Evolutionary conservation across 1,140 invertebrate genomes (phyloP).

Genomic region (Drosophila lacteicornis): DNA sequence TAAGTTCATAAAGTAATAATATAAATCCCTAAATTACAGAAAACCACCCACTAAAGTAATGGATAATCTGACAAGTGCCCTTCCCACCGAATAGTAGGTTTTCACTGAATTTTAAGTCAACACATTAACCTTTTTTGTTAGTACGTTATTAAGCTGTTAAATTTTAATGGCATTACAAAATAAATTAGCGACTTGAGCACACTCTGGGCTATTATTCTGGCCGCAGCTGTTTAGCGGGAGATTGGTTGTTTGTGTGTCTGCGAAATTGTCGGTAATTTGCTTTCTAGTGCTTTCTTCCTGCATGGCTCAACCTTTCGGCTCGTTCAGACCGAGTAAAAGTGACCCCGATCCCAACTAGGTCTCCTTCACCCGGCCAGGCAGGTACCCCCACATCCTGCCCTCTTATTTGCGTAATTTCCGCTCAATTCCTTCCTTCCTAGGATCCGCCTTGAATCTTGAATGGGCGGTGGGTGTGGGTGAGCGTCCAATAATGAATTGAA

Average conservation of each 20-base stretch:
- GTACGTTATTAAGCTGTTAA: neutral
- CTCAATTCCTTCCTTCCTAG: slow-evolving; percentile 57
- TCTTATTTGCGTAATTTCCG: slow-evolving; percentile 33
- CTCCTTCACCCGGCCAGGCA: slow-evolving; percentile 4
- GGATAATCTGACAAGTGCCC: neutral
- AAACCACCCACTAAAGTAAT: neutral
- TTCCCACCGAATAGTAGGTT: neutral
- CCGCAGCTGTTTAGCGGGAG: neutral
- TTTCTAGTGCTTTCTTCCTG: slow-evolving; percentile 71
- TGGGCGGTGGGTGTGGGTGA: neutral
- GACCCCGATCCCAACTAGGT: slow-evolving; percentile 36
- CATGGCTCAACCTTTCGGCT: slow-evolving; percentile 54
- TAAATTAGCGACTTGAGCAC: neutral
- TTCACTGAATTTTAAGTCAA: neutral
- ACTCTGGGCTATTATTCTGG: neutral
- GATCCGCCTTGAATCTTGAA: slow-evolving; percentile 32
- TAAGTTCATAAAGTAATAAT: neutral
- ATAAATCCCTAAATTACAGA: neutral
- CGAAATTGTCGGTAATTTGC: slow-evolving; percentile 70
- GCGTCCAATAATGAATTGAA: slow-evolving; percentile 22
- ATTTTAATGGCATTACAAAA: neutral
- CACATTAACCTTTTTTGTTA: neutral
- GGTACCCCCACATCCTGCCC: neutral
- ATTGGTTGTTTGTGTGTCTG: slow-evolving; percentile 9
- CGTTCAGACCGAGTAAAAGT: slow-evolving; percentile 27